Base-by-base conservation (phyloP, 1,140 invertebrate species). In the Drosophila nigrodunni region DNA sequence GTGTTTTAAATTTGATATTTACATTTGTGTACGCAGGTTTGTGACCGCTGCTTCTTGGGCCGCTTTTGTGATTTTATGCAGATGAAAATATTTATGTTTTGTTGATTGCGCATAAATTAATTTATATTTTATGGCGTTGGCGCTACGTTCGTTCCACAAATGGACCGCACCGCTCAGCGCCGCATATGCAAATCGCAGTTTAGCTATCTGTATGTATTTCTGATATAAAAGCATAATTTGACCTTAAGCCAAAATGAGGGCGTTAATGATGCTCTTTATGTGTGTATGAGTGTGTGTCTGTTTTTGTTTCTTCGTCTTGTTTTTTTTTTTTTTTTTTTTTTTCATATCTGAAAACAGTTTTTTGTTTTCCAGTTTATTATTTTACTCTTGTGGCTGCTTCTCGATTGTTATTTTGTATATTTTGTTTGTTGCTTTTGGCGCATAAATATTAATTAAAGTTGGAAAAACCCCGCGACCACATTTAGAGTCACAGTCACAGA, bases 11-110 rank as follows among this genome's bases (percentile, higher is more conserved):
- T 76, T 65, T 72, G 69, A 64, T 78, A 76, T 83, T 79, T 83
- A 80, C 81, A 85, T 83, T 83, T 83, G 61, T 73, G 82, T 83
- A 78, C 74, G 44, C 68, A 75, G 59, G 79, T 82, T 81, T 81
- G 79, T 80, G 79, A 76, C 55, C 80, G 80, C 66, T 46, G 77
- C 81, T 85, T 77, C 81, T 85, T 85, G 77, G 47, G 82, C 80
- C 67, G 82, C 73, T 86, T 86, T 78, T 86, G 82, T 86, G 82
- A 62, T 86, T 86, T 86, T 89, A 89, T 89, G 85, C 85, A 89
- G 86, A 89, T 89, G 85, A 89, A 89, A 89, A 89, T 89, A 89
- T 89, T 89, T 89, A 89, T 89, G 85, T 89, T 89, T 89, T 89
- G 85, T 89, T 89, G 85, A 89, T 89, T 89, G 86, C 85, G 85